A percentile compares a stretch with the other conserved stretches of the same genome.
These are phyloP conservation scores for Spinibarbus caldwelli DNA, from an alignment of 2,797 vertebrate species.

Conservation along the genomic window DNA sequence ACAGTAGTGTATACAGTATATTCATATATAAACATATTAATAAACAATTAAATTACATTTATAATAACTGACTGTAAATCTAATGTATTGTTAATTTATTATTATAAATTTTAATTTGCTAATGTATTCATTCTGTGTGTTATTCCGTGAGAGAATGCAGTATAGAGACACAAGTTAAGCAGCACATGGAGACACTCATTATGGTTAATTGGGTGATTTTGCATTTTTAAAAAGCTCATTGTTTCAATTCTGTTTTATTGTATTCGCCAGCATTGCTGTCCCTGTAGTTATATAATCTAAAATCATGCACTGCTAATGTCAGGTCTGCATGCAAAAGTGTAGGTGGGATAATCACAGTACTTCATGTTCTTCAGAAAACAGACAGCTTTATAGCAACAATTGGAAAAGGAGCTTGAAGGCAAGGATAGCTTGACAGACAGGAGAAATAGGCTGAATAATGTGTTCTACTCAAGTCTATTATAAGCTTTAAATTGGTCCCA, in stretches of 20 bases:
- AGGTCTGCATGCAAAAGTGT: conserved; percentile 25
- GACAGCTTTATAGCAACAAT: conserved; percentile 25
- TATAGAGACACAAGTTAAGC: not conserved
- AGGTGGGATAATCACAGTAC: conserved; percentile 44
- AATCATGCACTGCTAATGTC: conserved; percentile 21
- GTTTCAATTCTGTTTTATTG: not conserved
- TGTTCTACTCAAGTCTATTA: conserved; percentile 28
- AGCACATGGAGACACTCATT: not conserved
- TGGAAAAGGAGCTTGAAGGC: conserved; percentile 2
- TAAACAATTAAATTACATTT: not conserved
- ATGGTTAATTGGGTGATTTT: not conserved
- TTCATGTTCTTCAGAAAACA: conserved; percentile 31
- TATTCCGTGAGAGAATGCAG: not conserved
- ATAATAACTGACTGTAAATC: not conserved
- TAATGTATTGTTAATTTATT: not conserved
- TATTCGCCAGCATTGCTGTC: not conserved
- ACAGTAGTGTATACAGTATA: not conserved
- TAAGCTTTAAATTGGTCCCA: conserved; percentile 33
- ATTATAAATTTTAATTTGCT: not conserved
- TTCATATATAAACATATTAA: not conserved
- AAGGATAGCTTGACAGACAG: conserved; percentile 33
- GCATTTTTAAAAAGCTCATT: not conserved
- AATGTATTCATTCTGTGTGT: not conserved
- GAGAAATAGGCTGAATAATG: conserved; percentile 41
- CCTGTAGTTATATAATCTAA: conserved; percentile 33